Percentiles rank a stretch among this genome's conserved stretches.
phyloP scores from a whole-genome alignment of 1,140 invertebrate species.

The Drosophila kohkoa region DNA sequence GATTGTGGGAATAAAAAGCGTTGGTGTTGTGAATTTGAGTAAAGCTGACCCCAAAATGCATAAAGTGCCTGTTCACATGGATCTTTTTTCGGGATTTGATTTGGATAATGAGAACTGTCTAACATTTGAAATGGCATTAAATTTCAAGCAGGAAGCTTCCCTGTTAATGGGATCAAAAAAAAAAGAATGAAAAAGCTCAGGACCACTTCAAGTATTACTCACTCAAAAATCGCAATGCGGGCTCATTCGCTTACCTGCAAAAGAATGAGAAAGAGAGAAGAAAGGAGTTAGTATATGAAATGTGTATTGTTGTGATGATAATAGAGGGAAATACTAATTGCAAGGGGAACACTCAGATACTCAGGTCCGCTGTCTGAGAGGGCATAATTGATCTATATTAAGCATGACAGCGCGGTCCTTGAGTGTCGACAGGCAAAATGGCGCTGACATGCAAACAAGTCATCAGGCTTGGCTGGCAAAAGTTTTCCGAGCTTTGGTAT shows the following conservation, averaged over 20 bases:
- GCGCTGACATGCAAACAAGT: constrained; percentile 69
- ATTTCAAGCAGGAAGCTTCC: constrained; percentile 67
- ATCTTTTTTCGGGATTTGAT: not conserved
- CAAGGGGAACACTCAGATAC: not conserved
- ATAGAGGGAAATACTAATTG: constrained; percentile 45
- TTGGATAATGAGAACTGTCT: constrained; percentile 32
- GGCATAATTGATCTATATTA: constrained; percentile 75
- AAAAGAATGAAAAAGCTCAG: constrained; percentile 34
- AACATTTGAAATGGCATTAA: constrained; percentile 64
- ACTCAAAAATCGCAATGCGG: constrained; percentile 23
- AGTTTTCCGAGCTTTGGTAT: not conserved
- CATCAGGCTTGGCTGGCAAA: constrained; percentile 47
- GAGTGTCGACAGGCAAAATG: constrained; percentile 70
- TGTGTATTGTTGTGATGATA: constrained; percentile 30
- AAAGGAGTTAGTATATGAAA: constrained; percentile 43
- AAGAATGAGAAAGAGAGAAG: constrained; percentile 27
- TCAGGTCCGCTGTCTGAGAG: constrained; percentile 13
- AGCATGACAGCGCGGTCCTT: constrained; percentile 48
- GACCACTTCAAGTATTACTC: constrained; percentile 24
- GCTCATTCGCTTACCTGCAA: constrained; percentile 67
- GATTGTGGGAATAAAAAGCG: constrained; percentile 25
- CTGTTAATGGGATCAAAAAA: constrained; percentile 30
- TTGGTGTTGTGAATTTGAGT: constrained; percentile 1
- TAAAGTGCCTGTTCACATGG: constrained; percentile 13
- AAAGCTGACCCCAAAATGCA: not conserved